Base-by-base conservation (phyloP, 2,888 invertebrate genomes). In the Ctena decussata region DNA sequence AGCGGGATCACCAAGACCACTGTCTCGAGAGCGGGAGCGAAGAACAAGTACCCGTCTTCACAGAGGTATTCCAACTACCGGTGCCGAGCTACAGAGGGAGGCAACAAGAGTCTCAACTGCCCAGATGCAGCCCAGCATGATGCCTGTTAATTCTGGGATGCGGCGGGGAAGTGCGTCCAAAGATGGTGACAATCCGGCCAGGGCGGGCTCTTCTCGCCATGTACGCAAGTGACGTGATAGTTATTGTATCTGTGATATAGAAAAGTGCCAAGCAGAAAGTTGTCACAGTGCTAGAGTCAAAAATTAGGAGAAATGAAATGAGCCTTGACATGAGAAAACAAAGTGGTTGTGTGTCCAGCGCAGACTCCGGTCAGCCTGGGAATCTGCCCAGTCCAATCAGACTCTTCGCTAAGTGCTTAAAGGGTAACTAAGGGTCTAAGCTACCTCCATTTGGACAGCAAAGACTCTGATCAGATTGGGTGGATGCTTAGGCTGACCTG, bases 1-100 rank as follows among this genome's bases (percentile, higher is more conserved):
- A 95, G 95, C 93, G 49, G 92, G 94, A 30, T 95, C 95, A 32
- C 95, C 95, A 18, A 83, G 95, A 30, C 95, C 95, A 15, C 92
- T 94, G 75, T 95, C 95, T 0, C 83, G 95, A 82, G 95, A 95
- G 72, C 88, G 95, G 44, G 95, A 95, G 84, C 80, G 94, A 46
- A 89, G 94, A 41, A 94, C 94, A 30, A 95, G 95, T 89, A 94
- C 93, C 32, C 89, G 95, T 24, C 91, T 95, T 18, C 95, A 95
- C 83, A 90, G 95, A 30, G 95, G 95, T 39, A 93, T 94, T 46
- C 94, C 95, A 15, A 92, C 93, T 18, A 94, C 94, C 18, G 91
- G 88, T 30, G 85, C 93, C 30, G 94, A 94, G 65, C 77, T 92
- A 77, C 90, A 89, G 80, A 88, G 93, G 8, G 93, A 94, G 73